Evolutionary conservation across 2,888 invertebrate species (phyloP).

Genomic region (Lamellibrachia columna): DNA sequence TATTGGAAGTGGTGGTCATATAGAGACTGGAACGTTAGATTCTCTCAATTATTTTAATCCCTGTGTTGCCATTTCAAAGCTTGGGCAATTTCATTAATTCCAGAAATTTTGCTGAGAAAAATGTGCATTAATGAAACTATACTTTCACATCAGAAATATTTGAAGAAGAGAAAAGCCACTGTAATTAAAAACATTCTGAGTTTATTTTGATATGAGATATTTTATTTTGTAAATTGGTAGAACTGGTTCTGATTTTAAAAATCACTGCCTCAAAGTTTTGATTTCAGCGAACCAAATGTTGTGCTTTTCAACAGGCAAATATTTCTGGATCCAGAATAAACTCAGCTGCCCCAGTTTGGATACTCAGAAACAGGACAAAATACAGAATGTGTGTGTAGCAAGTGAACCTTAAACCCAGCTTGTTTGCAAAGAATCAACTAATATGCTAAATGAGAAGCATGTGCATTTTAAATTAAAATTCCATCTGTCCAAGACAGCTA

Average conservation of each 20-base stretch:
- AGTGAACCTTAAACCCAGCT: neutral
- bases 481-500: neutral
- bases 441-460: neutral
- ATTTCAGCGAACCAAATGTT: neutral
- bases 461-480: neutral
- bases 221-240: neutral
- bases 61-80: too few species aligned
- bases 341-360: too few species aligned
- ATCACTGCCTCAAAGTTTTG: neutral
- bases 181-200: neutral
- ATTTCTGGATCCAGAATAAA: neutral
- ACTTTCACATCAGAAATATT: neutral
- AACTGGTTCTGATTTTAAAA: neutral
- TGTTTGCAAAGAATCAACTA: neutral
- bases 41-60: too few species aligned
- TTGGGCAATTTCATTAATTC: too few species aligned
- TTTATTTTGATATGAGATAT: neutral
- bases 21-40: too few species aligned
- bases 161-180: neutral
- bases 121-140: neutral
- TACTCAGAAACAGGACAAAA: too few species aligned
- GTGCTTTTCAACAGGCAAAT: neutral
- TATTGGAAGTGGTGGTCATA: too few species aligned
- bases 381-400: neutral
- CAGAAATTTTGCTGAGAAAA: too few species aligned